Conservation (phyloP, 1,140 invertebrate genomes). For the Megalopta genalis region DNA sequence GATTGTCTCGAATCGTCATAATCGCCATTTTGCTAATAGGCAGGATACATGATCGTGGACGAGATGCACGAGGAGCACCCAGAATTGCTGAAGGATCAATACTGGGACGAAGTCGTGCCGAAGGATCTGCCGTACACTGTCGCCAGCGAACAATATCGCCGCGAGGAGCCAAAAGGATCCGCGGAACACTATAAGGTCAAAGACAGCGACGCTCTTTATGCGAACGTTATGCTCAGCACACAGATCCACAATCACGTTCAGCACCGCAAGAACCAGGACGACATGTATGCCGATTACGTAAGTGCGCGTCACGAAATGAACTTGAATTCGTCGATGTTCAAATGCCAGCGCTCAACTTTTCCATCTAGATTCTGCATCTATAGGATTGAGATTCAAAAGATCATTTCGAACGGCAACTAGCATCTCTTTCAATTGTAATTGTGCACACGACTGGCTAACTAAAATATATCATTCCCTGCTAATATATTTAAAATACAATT, state of each 20-base stretch:
- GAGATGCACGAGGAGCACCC: constrained; percentile 95
- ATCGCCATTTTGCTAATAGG: constrained; percentile 78
- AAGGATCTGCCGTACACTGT: constrained; percentile 92
- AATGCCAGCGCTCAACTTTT: not conserved
- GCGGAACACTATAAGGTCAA: constrained; percentile 92
- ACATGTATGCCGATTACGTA: constrained; percentile 93
- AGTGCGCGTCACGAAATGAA: constrained; percentile 74
- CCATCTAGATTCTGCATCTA: not conserved
- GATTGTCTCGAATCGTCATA: too few relatives aligned
- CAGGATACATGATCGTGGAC: constrained; percentile 94
- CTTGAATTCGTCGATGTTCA: constrained; percentile 25
- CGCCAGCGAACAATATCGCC: constrained; percentile 90
- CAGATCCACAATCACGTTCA: constrained; percentile 77
- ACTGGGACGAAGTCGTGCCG: constrained; percentile 94
- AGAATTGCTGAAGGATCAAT: constrained; percentile 92
- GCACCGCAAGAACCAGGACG: constrained; percentile 85
- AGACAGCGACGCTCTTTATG: constrained; percentile 89
- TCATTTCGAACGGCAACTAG: too few relatives aligned
- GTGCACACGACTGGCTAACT: too few relatives aligned
- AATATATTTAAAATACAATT: too few relatives aligned
- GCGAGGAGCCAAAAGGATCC: constrained; percentile 90
- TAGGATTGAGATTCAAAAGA: too few relatives aligned
- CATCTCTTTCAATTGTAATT: too few relatives aligned
- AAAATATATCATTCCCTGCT: too few relatives aligned
- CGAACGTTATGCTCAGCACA: constrained; percentile 83